Evolutionary conservation across 2,113 vertebrate genomes (phyloP), one percentile per base, ranked within the genome.

Genomic region (Brienomyrus longianalis): DNA sequence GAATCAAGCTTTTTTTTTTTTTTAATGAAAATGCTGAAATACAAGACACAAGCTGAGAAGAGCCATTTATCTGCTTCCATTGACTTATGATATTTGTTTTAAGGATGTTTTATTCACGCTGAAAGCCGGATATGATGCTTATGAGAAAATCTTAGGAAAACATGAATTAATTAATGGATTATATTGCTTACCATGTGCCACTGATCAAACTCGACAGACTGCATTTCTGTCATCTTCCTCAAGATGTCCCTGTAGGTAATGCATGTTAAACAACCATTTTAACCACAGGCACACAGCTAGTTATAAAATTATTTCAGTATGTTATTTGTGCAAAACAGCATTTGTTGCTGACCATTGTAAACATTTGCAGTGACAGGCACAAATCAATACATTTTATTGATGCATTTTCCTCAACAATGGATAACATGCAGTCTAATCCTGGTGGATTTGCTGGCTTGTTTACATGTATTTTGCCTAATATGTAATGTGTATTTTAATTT

Each of bases 161-260:
- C 74, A 35, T 43, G 74, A 80, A 80, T 80, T 80, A 43, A 80
- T 80, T 80, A 80, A 80, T 80, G 74, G 74, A 80, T 43, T 80
- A 43, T 43, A 80, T 80, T 80, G 13, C 35, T 19, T 15, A 80
- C 74, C 31, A 80, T 43, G 74, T 80, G 74, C 43, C 35, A 43
- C 5, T 43, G 74, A 80, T 80, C 35, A 80, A 43, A 43, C 13
- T 17, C 35, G 35, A 39, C 35, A 39, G 74, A 80, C 74, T 80
- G 74, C 74, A 43, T 80, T 43, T 80, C 35, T 43, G 74, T 19
- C 5, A 7, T 43, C 74, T 43, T 43, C 74, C 74, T 80, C 74
- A 80, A 80, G 74, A 80, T 80, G 74, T 80, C 74, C 35, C 74
- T 80, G 74, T 80, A 80, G 74, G 74, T 80, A 80, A 43, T 43